Percentiles rank a stretch among this genome's conserved stretches.
phyloP scores from a whole-genome alignment of 2,888 invertebrate species.

The Ectemnius continuus region DNA sequence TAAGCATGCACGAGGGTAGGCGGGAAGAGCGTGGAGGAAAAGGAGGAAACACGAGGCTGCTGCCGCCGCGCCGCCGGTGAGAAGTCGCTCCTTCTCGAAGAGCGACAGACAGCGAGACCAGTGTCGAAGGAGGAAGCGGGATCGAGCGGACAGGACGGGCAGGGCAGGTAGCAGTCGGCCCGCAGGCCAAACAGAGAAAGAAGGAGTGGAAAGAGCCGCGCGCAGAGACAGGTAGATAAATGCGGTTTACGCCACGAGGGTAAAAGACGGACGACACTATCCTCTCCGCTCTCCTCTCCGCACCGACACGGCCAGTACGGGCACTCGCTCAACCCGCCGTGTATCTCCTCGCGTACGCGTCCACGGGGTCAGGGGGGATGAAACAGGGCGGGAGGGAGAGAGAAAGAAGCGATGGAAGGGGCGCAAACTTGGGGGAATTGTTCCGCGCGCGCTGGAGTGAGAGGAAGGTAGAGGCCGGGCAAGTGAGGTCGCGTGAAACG shows the following conservation, averaged over 20 bases:
- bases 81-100: conserved; percentile 1
- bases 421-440: conserved; percentile 13
- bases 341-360: conserved; percentile 41
- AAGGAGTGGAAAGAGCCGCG: background rate
- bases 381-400: conserved; percentile 29
- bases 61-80: conserved; percentile 11
- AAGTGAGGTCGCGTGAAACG: conserved; percentile 34
- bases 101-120: conserved; percentile 8
- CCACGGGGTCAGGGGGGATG: conserved; percentile 49
- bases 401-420: conserved; percentile 28
- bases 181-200: conserved; percentile 15
- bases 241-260: conserved; percentile 31
- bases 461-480: conserved; percentile 28
- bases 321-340: conserved; percentile 2
- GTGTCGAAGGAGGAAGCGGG: background rate
- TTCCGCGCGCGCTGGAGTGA: conserved; percentile 10
- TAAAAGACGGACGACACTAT: conserved; percentile 46
- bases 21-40: conserved; percentile 36
- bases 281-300: conserved; percentile 47
- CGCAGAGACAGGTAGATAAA: conserved; percentile 45
- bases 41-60: conserved; percentile 21
- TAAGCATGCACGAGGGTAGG: conserved; percentile 1
- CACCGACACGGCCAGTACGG: no score
- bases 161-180: no score
- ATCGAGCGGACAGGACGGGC: conserved; percentile 1